A percentile compares a stretch with the other conserved stretches of the same genome.
Evolutionary conservation across 2,888 invertebrate species (phyloP).

Genomic region (Aleiodes alternator): DNA sequence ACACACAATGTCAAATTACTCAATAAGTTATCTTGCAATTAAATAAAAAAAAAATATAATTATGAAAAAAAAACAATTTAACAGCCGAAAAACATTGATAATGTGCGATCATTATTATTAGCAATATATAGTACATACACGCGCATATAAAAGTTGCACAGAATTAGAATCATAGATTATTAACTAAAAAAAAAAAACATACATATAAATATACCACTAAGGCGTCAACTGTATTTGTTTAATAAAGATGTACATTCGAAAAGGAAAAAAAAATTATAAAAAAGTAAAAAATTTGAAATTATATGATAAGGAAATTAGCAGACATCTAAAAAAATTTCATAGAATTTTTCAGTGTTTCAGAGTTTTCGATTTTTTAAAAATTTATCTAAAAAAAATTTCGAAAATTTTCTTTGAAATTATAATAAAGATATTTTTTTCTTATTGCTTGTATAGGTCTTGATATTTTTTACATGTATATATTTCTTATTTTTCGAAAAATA

Average conservation of each 20-base stretch:
- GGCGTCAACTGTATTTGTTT: slow-evolving; percentile 76
- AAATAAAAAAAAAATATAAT: slow-evolving; percentile 28
- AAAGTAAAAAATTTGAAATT: no score
- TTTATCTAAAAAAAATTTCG: not conserved
- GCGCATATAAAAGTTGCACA: slow-evolving; percentile 74
- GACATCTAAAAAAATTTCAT: no score
- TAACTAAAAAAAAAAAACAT: slow-evolving; percentile 54
- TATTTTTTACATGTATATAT: no score
- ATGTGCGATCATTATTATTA: slow-evolving; percentile 50
- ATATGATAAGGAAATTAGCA: no score
- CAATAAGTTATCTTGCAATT: slow-evolving; percentile 57
- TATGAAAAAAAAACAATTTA: slow-evolving; percentile 10
- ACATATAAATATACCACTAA: slow-evolving; percentile 73
- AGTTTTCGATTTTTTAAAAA: no score
- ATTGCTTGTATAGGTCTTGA: no score
- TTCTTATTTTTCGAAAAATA: not conserved
- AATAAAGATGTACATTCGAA: slow-evolving; percentile 76
- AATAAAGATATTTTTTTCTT: no score
- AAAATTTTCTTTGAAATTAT: no score
- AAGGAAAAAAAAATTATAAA: slow-evolving; percentile 39
- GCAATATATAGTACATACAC: slow-evolving; percentile 65
- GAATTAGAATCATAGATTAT: slow-evolving; percentile 73
- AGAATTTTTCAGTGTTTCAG: no score
- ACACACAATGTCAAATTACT: slow-evolving; percentile 72
- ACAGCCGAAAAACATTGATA: slow-evolving; percentile 9